Base-by-base conservation (phyloP, 1,140 invertebrate species). In the Cotesia vestalis region DNA sequence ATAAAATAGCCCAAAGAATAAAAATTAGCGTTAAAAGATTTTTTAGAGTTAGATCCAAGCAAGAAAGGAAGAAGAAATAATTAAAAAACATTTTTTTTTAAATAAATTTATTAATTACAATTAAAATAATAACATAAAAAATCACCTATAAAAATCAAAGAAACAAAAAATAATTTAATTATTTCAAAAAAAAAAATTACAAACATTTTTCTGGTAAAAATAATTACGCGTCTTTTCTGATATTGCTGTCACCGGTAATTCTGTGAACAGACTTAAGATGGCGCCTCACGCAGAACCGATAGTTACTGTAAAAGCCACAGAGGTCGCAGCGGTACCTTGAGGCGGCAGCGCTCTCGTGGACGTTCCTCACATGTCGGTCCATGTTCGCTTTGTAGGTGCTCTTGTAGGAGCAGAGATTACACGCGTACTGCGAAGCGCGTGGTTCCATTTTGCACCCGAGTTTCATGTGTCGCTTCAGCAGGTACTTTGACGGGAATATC, bases 371-470 rank as follows among this genome's bases (percentile, higher is more conserved):
- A 61, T 86, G 86, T 35, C 81, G 83, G 4, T 82, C 80, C 2
- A 87, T 79, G 14, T 82, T 81, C 77, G 83, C 83, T 6, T 84
- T 85, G 72, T 86, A 82, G 14, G 87, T 83, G 9, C 81, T 87
- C 62, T 84, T 85, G 55, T 86, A 85, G 1, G 81, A 75, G 69
- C 89, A 90, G 3, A 84, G 72, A 2, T 84, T 79, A 72, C 89
- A 90, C 0, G 78, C 70, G 57, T 86, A 84, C 38, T 81, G 83
- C 0, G 88, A 78, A 67, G 88, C 85, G 72, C 86, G 86, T 4
- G 87, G 87, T 61, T 85, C 82, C n/a, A 84, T 83, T 4, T 87
- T 86, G 75, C 89, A 90, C 57, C 88, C 85, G 35, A 88, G 85
- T 61, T 83, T 80, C 71, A 87, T 76, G 74, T 90, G 88, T 5